phyloP scores from a whole-genome alignment of 2,888 invertebrate genomes.

The Dryobota labecula region DNA sequence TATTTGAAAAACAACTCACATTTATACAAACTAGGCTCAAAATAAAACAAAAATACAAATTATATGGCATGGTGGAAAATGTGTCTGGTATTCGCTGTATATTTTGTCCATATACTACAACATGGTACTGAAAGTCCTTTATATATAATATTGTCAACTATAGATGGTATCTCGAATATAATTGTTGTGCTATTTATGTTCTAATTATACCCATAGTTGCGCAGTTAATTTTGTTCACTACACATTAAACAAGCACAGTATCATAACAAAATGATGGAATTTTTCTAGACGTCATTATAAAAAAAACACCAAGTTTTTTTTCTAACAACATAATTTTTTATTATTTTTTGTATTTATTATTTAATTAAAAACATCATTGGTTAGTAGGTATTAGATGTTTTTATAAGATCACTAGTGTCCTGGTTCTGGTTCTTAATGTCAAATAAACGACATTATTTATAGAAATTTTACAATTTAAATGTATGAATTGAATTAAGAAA shows the following conservation, averaged over 20 bases:
- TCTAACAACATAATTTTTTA: not conserved
- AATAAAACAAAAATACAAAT: constrained; percentile 17
- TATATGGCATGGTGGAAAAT: constrained; percentile 27
- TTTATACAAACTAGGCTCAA: not conserved
- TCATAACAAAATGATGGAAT: constrained; percentile 30
- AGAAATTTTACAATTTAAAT: no score
- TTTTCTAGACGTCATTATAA: constrained; percentile 37
- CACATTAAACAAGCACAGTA: constrained; percentile 9
- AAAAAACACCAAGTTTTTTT: constrained; percentile 26
- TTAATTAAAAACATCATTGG: not conserved
- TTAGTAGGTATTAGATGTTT: constrained; percentile 3
- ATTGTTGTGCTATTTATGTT: constrained; percentile 24
- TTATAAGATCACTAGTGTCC: no score
- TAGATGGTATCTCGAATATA: constrained; percentile 57
- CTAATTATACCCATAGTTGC: constrained; percentile 31
- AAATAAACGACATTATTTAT: not conserved
- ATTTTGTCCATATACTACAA: constrained; percentile 11
- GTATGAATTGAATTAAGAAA: no score
- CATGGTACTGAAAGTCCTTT: constrained; percentile 12
- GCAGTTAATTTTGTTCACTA: constrained; percentile 14
- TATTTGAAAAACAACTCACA: constrained; percentile 27
- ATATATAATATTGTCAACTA: constrained; percentile 58
- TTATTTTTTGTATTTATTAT: not conserved
- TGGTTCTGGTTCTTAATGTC: constrained; percentile 21
- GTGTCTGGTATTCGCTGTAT: not conserved